phyloP scores from a whole-genome alignment of 2,888 invertebrate species.

The Mechanitis mazaeus region DNA sequence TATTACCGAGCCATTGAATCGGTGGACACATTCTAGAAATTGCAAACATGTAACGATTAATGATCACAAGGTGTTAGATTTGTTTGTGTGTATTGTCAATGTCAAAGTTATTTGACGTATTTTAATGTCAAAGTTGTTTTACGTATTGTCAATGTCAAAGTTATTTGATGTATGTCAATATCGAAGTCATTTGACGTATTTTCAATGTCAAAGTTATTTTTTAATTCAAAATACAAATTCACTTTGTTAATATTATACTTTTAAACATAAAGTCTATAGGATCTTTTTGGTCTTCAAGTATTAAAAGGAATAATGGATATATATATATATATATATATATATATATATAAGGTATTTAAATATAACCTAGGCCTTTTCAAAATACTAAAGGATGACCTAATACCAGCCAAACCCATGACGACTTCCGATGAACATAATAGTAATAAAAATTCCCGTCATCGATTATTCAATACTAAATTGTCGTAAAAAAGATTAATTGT shows the following conservation, averaged over 20 bases:
- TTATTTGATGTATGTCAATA: background rate
- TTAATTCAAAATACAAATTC: too few species aligned
- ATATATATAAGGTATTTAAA: too few species aligned
- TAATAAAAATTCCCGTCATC: slow-evolving; percentile 15
- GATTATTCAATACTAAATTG: slow-evolving; percentile 10
- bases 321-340: background rate
- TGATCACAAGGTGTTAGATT: slow-evolving; percentile 19
- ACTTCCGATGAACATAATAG: slow-evolving; percentile 17
- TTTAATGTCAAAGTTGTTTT: slow-evolving; percentile 19
- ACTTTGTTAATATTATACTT: too few species aligned
- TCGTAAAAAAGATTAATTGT: slow-evolving; percentile 2
- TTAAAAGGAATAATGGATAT: background rate
- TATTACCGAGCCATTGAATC: slow-evolving; percentile 34
- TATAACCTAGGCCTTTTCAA: slow-evolving; percentile 1
- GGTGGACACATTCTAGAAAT: slow-evolving; percentile 31
- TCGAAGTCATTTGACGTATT: slow-evolving; percentile 20
- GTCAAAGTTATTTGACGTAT: background rate
- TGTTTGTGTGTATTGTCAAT: slow-evolving; percentile 17
- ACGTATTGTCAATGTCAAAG: slow-evolving; percentile 9
- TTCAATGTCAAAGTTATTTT: slow-evolving; percentile 3
- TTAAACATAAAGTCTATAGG: too few species aligned
- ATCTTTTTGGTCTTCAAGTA: too few species aligned
- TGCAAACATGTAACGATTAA: slow-evolving; percentile 27
- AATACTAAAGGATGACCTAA: slow-evolving; percentile 23
- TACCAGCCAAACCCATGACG: slow-evolving; percentile 24